These are phyloP conservation scores for Melanogrammus aeglefinus DNA, from an alignment of 2,797 vertebrate species.

Conservation along the genomic window DNA sequence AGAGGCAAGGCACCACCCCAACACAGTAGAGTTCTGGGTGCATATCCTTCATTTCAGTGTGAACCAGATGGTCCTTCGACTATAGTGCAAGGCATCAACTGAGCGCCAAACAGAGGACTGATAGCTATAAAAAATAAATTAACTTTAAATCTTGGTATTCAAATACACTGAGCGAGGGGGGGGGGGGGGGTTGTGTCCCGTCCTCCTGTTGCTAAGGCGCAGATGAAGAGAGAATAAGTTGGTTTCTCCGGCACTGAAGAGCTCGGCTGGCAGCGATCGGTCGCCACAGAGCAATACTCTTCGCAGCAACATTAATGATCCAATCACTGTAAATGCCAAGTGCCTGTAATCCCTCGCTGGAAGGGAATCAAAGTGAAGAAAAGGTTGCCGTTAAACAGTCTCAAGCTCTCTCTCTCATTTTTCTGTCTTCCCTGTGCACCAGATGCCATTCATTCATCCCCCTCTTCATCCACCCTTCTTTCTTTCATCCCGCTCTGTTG, in stretches of 20 bases:
- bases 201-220: slow-evolving; percentile 28
- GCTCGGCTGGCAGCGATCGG: slow-evolving; percentile 35
- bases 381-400: slow-evolving; percentile 93
- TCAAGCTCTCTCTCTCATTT: slow-evolving; percentile 77
- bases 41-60: background rate
- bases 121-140: slow-evolving; percentile 21
- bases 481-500: slow-evolving; percentile 58
- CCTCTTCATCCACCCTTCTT: slow-evolving; percentile 63
- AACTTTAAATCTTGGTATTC: slow-evolving; percentile 16
- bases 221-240: slow-evolving; percentile 32
- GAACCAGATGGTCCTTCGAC: background rate
- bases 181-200: slow-evolving; percentile 11
- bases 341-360: slow-evolving; percentile 78
- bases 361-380: slow-evolving; percentile 78
- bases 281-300: slow-evolving; percentile 53
- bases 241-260: slow-evolving; percentile 43
- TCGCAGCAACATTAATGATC: slow-evolving; percentile 72
- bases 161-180: slow-evolving; percentile 4
- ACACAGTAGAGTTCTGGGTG: background rate
- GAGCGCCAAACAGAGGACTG: slow-evolving; percentile 3
- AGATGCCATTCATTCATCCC: slow-evolving; percentile 90
- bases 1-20: slow-evolving; percentile 4
- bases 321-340: slow-evolving; percentile 78
- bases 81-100: background rate
- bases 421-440: slow-evolving; percentile 77